These are phyloP conservation scores for Vulpes vulpes DNA, from an alignment of 2,113 vertebrate species.

Conservation along the genomic window DNA sequence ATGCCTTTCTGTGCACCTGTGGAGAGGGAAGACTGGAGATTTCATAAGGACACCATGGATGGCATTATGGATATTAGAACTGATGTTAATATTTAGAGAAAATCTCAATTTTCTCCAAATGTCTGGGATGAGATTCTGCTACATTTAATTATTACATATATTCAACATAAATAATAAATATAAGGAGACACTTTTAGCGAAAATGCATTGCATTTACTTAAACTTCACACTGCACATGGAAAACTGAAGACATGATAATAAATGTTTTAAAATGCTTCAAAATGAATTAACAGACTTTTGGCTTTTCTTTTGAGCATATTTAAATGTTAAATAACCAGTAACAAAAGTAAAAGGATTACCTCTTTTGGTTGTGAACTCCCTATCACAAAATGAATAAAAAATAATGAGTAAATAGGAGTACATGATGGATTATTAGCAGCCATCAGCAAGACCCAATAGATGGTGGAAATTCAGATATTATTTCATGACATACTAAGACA, in stretches of 20 bases:
- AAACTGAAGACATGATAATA: background rate
- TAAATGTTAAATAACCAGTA: background rate
- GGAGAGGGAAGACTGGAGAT: background rate
- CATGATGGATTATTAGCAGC: background rate
- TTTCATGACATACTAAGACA: background rate
- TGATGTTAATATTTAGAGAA: background rate
- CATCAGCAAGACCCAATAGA: background rate
- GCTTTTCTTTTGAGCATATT: background rate
- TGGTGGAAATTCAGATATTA: background rate
- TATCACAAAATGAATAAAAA: background rate
- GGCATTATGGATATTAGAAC: background rate
- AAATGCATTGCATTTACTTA: background rate
- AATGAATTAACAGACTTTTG: background rate
- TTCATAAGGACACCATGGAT: background rate
- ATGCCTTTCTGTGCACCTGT: background rate
- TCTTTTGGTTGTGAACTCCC: background rate
- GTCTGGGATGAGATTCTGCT: background rate
- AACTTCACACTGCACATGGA: background rate
- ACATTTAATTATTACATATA: background rate
- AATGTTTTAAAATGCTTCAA: background rate
- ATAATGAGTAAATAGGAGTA: background rate
- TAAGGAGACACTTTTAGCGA: background rate
- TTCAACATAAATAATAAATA: constrained; percentile 45
- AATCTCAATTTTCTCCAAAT: background rate
- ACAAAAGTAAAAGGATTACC: background rate